These are phyloP conservation scores for Takifugu flavidus DNA, from an alignment of 2,113 vertebrate genomes.

Conservation along the genomic window DNA sequence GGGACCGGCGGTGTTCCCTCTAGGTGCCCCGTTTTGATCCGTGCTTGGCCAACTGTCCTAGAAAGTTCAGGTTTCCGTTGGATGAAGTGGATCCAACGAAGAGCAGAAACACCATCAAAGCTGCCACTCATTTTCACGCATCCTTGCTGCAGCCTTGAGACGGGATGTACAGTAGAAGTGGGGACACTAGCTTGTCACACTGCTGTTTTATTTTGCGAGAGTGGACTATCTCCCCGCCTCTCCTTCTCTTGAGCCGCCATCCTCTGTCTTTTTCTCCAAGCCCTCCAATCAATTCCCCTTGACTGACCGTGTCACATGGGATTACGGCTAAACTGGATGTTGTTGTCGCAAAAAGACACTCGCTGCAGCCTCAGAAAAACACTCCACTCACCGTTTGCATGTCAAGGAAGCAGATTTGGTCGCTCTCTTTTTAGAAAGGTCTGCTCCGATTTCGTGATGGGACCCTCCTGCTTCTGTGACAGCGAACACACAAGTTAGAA, in stretches of 20 bases:
- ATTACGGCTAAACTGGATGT: slow-evolving; percentile 61
- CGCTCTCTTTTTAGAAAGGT: slow-evolving; percentile 21
- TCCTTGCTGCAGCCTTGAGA: slow-evolving; percentile 28
- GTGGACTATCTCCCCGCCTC: slow-evolving; percentile 17
- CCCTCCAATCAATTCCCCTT: slow-evolving; percentile 63
- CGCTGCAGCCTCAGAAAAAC: slow-evolving; percentile 34
- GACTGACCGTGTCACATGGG: slow-evolving; percentile 67
- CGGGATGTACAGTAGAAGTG: slow-evolving; percentile 28
- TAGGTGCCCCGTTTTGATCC: slow-evolving; percentile 32
- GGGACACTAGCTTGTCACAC: slow-evolving; percentile 25
- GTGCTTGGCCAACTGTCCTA: slow-evolving; percentile 32
- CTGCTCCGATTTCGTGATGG: neutral
- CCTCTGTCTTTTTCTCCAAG: slow-evolving; percentile 55
- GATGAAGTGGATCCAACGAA: slow-evolving; percentile 25
- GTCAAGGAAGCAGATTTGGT: slow-evolving; percentile 43
- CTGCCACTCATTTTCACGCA: neutral
- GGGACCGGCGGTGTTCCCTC: slow-evolving; percentile 28
- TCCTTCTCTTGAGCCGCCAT: slow-evolving; percentile 36
- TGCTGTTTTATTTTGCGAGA: slow-evolving; percentile 21
- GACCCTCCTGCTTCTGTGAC: slow-evolving; percentile 10
- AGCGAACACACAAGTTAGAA: too few species aligned
- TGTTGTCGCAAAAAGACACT: slow-evolving; percentile 57
- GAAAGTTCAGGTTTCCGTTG: slow-evolving; percentile 25
- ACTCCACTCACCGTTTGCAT: slow-evolving; percentile 26
- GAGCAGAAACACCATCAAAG: slow-evolving; percentile 11